phyloP scores from a whole-genome alignment of 1,140 invertebrate species.

The Nymphalis io region DNA sequence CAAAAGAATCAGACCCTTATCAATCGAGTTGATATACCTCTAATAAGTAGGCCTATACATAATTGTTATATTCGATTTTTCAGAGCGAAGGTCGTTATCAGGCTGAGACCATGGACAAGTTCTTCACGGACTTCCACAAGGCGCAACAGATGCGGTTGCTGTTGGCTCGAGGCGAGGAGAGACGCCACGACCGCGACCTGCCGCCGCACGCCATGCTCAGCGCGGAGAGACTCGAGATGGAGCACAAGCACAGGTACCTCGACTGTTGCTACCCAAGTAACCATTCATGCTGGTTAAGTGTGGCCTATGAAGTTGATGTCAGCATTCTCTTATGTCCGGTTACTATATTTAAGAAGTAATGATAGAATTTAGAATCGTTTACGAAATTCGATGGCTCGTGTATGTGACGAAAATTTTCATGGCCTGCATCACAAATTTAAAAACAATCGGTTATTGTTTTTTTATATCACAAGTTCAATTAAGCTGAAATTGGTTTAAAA shows the following conservation, averaged over 20 bases:
- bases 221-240: slow-evolving; percentile 67
- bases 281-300: background rate
- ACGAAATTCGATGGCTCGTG: too few relatives aligned
- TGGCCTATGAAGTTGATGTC: background rate
- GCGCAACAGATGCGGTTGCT: slow-evolving; percentile 69
- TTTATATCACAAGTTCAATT: too few relatives aligned
- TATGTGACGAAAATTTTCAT: too few relatives aligned
- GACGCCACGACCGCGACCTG: slow-evolving; percentile 5
- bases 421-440: too few relatives aligned
- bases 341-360: too few relatives aligned
- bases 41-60: too few relatives aligned
- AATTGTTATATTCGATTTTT: background rate
- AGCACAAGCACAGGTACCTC: slow-evolving; percentile 72
- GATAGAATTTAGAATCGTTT: too few relatives aligned
- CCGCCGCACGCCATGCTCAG: slow-evolving; percentile 61
- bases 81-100: slow-evolving; percentile 74
- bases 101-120: slow-evolving; percentile 82
- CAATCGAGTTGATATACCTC: too few relatives aligned
- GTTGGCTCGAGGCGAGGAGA: slow-evolving; percentile 15
- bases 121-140: slow-evolving; percentile 83
- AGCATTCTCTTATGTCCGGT: too few relatives aligned
- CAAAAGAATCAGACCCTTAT: too few relatives aligned
- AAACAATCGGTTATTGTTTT: too few relatives aligned
- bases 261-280: background rate
- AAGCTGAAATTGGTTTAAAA: too few relatives aligned